Conservation (phyloP, 2,888 invertebrate genomes). For the Euproctis similis region DNA sequence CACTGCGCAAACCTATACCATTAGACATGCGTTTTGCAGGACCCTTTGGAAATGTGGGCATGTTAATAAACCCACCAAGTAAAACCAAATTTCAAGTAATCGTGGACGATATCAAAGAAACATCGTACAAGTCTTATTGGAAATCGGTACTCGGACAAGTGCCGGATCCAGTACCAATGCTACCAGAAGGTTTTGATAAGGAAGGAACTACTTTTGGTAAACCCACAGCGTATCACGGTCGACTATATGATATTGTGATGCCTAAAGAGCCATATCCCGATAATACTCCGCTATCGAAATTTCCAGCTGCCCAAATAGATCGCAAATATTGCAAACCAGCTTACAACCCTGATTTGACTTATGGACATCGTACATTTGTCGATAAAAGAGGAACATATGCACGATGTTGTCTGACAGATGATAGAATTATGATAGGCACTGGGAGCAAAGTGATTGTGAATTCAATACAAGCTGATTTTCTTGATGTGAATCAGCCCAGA, state of each 20-base stretch:
- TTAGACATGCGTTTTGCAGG: conserved; percentile 45
- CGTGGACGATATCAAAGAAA: conserved; percentile 51
- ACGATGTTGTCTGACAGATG: conserved; percentile 58
- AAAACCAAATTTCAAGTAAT: conserved; percentile 54
- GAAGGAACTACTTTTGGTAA: conserved; percentile 48
- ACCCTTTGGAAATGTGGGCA: conserved; percentile 31
- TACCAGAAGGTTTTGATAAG: conserved; percentile 52
- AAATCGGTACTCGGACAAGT: conserved; percentile 40
- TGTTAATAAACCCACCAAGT: conserved; percentile 41
- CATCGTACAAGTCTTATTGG: conserved; percentile 56
- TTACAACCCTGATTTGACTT: conserved; percentile 55
- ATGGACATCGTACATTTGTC: conserved; percentile 52
- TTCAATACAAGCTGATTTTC: conserved; percentile 55
- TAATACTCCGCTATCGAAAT: conserved; percentile 37
- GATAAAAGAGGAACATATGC: conserved; percentile 67
- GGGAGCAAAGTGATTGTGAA: conserved; percentile 43
- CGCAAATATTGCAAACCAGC: conserved; percentile 55
- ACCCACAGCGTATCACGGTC: conserved; percentile 33
- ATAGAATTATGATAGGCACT: conserved; percentile 45
- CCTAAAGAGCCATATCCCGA: conserved; percentile 47
- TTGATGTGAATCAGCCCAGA: conserved; percentile 40
- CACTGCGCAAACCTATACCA: conserved; percentile 40
- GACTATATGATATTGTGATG: conserved; percentile 55
- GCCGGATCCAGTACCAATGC: conserved; percentile 49
- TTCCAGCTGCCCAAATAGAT: conserved; percentile 35